Evolutionary conservation across 2,113 vertebrate species (phyloP).

Genomic region (Falco punctatus): DNA sequence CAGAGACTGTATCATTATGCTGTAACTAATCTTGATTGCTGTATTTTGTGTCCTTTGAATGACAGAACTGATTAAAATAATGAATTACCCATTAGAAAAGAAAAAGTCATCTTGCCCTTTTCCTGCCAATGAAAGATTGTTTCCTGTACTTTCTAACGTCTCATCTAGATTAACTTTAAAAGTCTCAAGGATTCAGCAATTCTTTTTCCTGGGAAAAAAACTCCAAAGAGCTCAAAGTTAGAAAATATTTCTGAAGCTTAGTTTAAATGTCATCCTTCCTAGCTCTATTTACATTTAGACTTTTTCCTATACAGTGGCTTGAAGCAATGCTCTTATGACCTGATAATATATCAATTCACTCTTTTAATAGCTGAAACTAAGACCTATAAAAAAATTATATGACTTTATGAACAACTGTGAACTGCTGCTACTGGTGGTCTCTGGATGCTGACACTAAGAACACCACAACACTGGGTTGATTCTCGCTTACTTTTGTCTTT

Average conservation of each 20-base stretch:
- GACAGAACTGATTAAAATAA: slow-evolving; percentile 33
- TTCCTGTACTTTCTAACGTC: slow-evolving; percentile 38
- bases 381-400: not conserved
- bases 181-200: not conserved
- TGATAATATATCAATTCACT: not conserved
- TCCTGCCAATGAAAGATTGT: not conserved
- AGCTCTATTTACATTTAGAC: not conserved
- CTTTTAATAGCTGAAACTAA: not conserved
- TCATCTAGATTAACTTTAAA: not conserved
- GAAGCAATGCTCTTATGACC: not conserved
- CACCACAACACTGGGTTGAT: not conserved
- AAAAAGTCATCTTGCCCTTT: slow-evolving; percentile 18
- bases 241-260: not conserved
- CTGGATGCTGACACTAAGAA: not conserved
- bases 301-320: not conserved
- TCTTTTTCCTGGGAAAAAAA: not conserved
- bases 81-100: slow-evolving; percentile 16
- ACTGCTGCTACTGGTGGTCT: not conserved
- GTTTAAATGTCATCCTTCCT: not conserved
- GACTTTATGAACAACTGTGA: not conserved
- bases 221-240: not conserved
- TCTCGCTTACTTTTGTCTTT: not conserved
- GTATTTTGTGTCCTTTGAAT: not conserved
- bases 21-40: not conserved
- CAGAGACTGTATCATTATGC: not conserved